Base-by-base conservation (phyloP, 2,888 invertebrate genomes). In the Seira ritae region DNA sequence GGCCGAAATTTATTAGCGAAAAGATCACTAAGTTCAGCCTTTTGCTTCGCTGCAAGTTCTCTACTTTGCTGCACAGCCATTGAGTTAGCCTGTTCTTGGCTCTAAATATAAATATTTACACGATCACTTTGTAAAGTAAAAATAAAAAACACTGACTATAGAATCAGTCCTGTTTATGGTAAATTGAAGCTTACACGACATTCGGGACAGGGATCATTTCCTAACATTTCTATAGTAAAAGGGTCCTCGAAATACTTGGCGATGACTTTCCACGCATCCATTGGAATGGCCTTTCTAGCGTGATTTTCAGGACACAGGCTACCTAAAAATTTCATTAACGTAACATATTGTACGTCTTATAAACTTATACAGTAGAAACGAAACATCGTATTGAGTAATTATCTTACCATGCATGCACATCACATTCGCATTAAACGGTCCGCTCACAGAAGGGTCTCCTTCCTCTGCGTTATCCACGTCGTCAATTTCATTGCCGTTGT, bases 191-290 rank as follows among this genome's bases (percentile, higher is more conserved):
- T 73, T 85, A 89, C 89, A 67, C 77, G 67, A 79, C 88, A 89
- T 19, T 66, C 62, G 68, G 37, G 50, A 31, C 89, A 89, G 8
- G 84, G 31, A 0, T 4, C 4, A 22, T 22, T 72, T 22, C 50
- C 77, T 8, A 1, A 12, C 2, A 80, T 84, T 3, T 79, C 66
- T 83, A 90, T 90, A 72, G 90, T 89, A 2, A 90, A 89, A 46
- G 90, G 90, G n/a, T 89, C 86, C 1, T 91, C 90, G 87, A 92
- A 92, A 88, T 92, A 93, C 74, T 91, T 91, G 85, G 90, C 90
- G 20, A 93, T 89, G 80, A 92, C 91, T 24, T 89, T 84, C 93
- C 93, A 93, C 1, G 92, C 92, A 84, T 90, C 90, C 4, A 89
- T 88, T 0, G 92, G 91, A 8, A 93, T 91, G 31, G 92, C 89